phyloP scores from a whole-genome alignment of 2,113 vertebrate genomes.

The Eulemur rufifrons region DNA sequence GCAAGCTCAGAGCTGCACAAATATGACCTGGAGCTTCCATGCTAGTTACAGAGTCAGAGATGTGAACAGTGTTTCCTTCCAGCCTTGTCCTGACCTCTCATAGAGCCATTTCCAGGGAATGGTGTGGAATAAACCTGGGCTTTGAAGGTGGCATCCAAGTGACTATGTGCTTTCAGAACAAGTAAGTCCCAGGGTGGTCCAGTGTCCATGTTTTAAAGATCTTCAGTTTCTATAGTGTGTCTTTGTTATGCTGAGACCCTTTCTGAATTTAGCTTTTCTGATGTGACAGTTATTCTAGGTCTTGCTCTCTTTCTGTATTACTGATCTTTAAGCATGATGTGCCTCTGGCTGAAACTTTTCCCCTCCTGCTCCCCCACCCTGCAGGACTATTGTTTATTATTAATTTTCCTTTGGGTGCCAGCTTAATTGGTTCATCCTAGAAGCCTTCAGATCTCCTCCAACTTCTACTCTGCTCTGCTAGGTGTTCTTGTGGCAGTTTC shows the following conservation, averaged over 20 bases:
- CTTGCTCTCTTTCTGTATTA: background rate
- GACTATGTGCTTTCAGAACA: background rate
- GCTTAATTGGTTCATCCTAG: background rate
- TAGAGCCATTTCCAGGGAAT: background rate
- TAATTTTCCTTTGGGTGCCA: background rate
- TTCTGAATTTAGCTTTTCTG: background rate
- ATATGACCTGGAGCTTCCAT: background rate
- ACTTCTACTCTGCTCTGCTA: rapidly evolving
- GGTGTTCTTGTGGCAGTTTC: background rate
- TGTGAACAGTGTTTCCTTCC: background rate
- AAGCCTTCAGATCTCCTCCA: background rate
- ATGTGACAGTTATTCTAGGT: background rate
- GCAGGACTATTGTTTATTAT: background rate
- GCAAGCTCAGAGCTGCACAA: background rate
- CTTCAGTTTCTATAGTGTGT: background rate
- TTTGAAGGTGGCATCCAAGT: background rate
- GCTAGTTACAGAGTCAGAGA: background rate
- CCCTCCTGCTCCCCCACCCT: background rate
- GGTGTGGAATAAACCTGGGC: background rate
- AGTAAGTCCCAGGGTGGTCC: background rate
- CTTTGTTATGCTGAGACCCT: background rate
- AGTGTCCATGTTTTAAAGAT: background rate
- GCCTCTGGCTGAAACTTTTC: background rate
- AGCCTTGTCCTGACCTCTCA: background rate
- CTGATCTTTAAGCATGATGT: background rate